Evolutionary conservation across 1,140 invertebrate genomes (phyloP).

Genomic region (Drosophila truncata): DNA sequence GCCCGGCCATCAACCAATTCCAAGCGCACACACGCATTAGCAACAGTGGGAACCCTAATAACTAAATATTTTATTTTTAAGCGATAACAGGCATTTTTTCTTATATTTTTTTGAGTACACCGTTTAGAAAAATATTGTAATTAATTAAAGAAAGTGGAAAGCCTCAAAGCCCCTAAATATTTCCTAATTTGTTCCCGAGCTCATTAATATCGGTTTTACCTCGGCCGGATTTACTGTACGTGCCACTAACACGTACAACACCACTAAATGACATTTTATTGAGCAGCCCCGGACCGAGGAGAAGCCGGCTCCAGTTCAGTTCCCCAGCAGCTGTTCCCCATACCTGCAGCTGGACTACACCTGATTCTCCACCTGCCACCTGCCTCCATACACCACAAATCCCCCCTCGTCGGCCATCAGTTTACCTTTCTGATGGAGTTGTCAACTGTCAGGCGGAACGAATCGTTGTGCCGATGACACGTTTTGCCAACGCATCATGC

Average conservation of each 20-base stretch:
- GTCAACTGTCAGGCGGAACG: constrained; percentile 46
- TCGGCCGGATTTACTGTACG: constrained; percentile 5
- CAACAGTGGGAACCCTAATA: constrained; percentile 5
- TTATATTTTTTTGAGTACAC: no score
- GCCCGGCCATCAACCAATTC: constrained; percentile 45
- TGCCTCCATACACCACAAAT: not conserved
- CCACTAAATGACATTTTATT: constrained; percentile 64
- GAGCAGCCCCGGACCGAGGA: constrained; percentile 41
- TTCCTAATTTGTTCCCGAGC: constrained; percentile 6
- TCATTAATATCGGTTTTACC: not conserved
- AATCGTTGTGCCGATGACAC: constrained; percentile 60
- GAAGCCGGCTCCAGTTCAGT: constrained; percentile 3
- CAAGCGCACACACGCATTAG: constrained; percentile 7
- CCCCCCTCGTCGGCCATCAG: constrained; percentile 19
- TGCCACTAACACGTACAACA: constrained; percentile 25
- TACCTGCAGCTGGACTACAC: not conserved
- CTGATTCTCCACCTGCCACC: not conserved
- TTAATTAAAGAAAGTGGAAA: no score
- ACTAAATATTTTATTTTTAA: not conserved
- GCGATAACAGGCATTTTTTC: not conserved
- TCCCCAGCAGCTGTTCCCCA: not conserved
- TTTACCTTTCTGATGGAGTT: constrained; percentile 50
- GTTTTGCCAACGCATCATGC: constrained; percentile 77
- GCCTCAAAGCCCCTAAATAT: no score
- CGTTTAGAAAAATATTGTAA: no score